These are phyloP conservation scores for Steromphala cineraria DNA, from an alignment of 2,888 invertebrate species.

Conservation along the genomic window DNA sequence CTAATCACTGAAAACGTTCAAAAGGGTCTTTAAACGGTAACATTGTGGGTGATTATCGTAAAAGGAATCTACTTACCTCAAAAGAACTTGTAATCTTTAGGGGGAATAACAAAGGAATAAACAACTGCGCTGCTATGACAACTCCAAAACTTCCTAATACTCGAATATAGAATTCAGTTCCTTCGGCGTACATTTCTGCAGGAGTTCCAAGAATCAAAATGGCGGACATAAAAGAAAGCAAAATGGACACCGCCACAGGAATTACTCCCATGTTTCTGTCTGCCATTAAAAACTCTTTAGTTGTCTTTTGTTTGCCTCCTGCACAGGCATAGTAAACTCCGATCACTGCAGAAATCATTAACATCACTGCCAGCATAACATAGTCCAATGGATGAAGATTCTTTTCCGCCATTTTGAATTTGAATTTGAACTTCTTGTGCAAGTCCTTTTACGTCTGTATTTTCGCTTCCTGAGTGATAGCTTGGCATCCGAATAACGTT, in stretches of 20 bases:
- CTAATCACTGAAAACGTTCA: no score
- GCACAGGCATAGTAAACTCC: slow-evolving; percentile 56
- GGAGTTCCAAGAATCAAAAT: slow-evolving; percentile 66
- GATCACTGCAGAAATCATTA: slow-evolving; percentile 55
- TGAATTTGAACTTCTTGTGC: no score
- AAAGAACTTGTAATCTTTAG: slow-evolving; percentile 52
- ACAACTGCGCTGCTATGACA: slow-evolving; percentile 39
- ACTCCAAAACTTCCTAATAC: slow-evolving; percentile 35
- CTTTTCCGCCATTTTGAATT: background rate
- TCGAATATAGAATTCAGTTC: slow-evolving; percentile 52
- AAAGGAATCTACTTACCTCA: slow-evolving; percentile 44
- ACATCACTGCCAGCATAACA: slow-evolving; percentile 48
- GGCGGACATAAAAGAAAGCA: slow-evolving; percentile 70
- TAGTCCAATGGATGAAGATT: slow-evolving; percentile 46
- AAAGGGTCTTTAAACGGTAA: no score
- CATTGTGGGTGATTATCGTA: background rate
- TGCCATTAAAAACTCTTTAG: slow-evolving; percentile 61
- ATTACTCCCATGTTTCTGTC: slow-evolving; percentile 58
- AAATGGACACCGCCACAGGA: slow-evolving; percentile 60
- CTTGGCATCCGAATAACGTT: no score
- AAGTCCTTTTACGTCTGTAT: no score
- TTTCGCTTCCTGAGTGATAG: no score
- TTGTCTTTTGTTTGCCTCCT: slow-evolving; percentile 54
- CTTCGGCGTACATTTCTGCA: slow-evolving; percentile 65
- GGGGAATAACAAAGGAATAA: slow-evolving; percentile 52